Percentiles rank a stretch among this genome's conserved stretches.
These are phyloP conservation scores for Drosophila persimilis DNA, from an alignment of 1,140 invertebrate genomes.

Conservation along the genomic window DNA sequence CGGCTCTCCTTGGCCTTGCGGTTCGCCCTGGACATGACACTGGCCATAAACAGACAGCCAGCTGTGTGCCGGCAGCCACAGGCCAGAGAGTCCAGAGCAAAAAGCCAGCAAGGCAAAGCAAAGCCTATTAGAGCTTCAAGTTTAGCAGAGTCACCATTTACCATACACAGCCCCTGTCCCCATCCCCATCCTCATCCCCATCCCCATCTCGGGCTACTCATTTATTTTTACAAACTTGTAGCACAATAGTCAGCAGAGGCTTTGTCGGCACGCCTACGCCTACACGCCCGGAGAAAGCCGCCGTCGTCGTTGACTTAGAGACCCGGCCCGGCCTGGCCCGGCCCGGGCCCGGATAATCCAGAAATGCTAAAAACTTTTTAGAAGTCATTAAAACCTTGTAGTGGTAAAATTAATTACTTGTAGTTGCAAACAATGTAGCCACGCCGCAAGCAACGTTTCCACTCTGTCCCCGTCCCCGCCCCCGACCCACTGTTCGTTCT, in stretches of 20 bases:
- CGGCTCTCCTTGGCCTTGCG: conserved; percentile 45
- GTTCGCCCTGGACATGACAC: conserved; percentile 53
- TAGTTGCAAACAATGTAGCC: conserved; percentile 82
- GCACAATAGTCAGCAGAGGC: conserved; percentile 66
- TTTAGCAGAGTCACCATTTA: conserved; percentile 30
- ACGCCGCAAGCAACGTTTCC: conserved; percentile 79
- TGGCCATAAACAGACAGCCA: conserved; percentile 41
- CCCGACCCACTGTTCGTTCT: background rate
- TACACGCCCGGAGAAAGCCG: conserved; percentile 7
- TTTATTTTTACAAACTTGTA: conserved; percentile 76
- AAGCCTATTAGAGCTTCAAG: no score
- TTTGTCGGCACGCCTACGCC: conserved; percentile 67
- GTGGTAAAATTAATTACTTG: conserved; percentile 83
- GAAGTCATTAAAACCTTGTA: conserved; percentile 83
- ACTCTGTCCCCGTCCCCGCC: conserved; percentile 27
- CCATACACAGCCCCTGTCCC: conserved; percentile 13
- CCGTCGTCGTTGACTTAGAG: conserved; percentile 53
- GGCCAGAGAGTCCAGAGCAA: background rate
- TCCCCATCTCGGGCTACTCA: conserved; percentile 28
- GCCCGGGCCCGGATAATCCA: conserved; percentile 66
- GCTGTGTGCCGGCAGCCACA: conserved; percentile 1
- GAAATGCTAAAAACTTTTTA: conserved; percentile 81
- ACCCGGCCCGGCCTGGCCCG: conserved; percentile 13
- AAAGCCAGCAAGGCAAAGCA: no score
- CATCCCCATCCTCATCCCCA: conserved; percentile 9